Evolutionary conservation across 2,797 vertebrate genomes (phyloP).

Genomic region (Fratercula arctica): DNA sequence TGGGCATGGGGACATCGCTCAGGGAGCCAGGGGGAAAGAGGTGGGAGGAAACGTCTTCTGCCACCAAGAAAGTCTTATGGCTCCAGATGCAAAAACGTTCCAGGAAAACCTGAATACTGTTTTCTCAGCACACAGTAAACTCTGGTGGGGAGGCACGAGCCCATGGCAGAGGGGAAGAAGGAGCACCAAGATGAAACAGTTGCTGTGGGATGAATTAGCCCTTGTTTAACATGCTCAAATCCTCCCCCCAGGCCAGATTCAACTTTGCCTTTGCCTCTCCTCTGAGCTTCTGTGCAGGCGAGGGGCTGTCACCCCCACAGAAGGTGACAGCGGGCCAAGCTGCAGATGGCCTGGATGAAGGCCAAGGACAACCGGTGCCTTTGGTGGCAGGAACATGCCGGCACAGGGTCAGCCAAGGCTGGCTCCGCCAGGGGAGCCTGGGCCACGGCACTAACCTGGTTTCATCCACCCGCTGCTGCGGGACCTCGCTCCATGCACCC

Average conservation of each 20-base stretch:
- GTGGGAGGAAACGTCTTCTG: neutral
- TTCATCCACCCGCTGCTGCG: accelerated
- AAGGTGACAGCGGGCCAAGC: neutral
- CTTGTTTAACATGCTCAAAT: neutral
- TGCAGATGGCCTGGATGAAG: neutral
- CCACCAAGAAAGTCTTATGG: neutral
- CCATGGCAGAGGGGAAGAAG: neutral
- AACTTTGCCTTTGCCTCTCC: neutral
- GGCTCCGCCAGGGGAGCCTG: neutral
- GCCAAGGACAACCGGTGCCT: neutral
- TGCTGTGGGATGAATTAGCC: neutral
- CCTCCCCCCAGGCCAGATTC: neutral
- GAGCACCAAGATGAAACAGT: neutral
- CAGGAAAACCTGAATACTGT: neutral
- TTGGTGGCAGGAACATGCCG: neutral
- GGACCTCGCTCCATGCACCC: accelerated
- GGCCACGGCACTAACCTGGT: neutral
- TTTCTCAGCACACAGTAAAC: neutral
- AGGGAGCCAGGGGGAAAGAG: neutral
- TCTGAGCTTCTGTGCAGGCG: neutral
- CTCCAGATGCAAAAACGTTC: neutral
- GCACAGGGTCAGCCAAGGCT: neutral
- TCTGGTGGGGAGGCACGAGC: neutral
- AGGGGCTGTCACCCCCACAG: neutral
- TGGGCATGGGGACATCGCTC: accelerated